Base-by-base conservation (phyloP, 2,113 vertebrate genomes). In the Phyllostomus hastatus region DNA sequence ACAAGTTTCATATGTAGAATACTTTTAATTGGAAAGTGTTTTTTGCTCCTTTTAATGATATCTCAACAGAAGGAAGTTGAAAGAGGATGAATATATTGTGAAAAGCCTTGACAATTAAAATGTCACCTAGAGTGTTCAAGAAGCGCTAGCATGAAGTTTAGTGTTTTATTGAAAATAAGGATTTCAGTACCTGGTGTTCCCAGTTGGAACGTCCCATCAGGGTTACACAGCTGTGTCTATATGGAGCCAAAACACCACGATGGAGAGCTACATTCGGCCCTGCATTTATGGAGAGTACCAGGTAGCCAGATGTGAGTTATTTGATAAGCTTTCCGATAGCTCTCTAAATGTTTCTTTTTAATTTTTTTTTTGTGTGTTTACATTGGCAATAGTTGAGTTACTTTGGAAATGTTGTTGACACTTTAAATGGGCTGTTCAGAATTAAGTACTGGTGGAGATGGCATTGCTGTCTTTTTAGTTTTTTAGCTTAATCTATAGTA, bases 221-320 rank as follows among this genome's bases (percentile, higher is more conserved):
- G 43, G 89, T 94, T 57, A 75, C 64, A 88, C 81, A 97, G 78
- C 78, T 96, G 86, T 75, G 85, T 82, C 82, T 85, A 75, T 31
- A 19, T 4, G 41, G 52, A 86, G n/a, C 61, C 78, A 96, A 95
- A 90, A 54, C 38, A 38, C 16, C 2, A 0, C 10, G 10, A 48
- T 50, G 52, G 52, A 94, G 76, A 57, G 6, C 33, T 52, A 66
- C n/a, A 73, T 31, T 85, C 41, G 50, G 38, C 5, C 17, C 41
- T 57, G 5, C 4, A 22, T 24, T 91, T 66, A 31, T 33, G 35
- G 17, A 81, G 11, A 79, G 41, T 57, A 16, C 59, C 16, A 80
- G 48, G 82, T 91, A 92, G n/a, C 31, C 81, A 92, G 46, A 85
- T 78, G 59, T 50, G 43, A 79, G 24, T 38, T 35, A 46, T 87